Percentiles rank a stretch among this genome's conserved stretches.
Evolutionary conservation across 2,113 vertebrate species (phyloP).

Genomic region (Alouatta palliata): DNA sequence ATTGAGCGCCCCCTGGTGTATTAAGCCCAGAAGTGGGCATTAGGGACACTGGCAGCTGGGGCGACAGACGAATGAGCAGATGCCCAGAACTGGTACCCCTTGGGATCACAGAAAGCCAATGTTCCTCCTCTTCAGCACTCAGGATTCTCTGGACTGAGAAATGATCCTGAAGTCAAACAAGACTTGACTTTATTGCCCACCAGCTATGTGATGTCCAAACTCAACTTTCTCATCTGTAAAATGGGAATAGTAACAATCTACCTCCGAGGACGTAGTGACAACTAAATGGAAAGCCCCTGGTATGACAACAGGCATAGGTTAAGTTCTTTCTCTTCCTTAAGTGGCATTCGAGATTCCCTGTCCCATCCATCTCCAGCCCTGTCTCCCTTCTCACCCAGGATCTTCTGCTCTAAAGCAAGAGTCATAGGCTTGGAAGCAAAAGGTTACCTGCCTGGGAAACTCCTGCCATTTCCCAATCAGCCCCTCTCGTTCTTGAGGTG

Average conservation of each 20-base stretch:
- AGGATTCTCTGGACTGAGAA: background rate
- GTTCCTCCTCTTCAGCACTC: background rate
- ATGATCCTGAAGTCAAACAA: background rate
- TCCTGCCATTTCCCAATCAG: background rate
- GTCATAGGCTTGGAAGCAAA: background rate
- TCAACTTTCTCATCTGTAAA: conserved; percentile 14
- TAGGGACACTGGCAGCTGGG: background rate
- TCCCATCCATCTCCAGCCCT: background rate
- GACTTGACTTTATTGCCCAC: background rate
- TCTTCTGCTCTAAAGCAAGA: background rate
- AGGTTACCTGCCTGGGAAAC: background rate
- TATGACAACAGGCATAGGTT: background rate
- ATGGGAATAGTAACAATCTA: background rate
- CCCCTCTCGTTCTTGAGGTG: background rate
- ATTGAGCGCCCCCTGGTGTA: conserved; percentile 28
- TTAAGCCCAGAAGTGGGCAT: background rate
- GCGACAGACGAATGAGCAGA: background rate
- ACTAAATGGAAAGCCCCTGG: background rate
- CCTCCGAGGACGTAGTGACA: background rate
- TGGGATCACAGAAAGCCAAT: background rate
- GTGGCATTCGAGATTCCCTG: background rate
- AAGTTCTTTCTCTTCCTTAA: background rate
- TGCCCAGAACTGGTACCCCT: background rate
- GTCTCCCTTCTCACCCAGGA: background rate
- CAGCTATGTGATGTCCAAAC: background rate